These are phyloP conservation scores for Onychorhynchus coronatus DNA, from an alignment of 2,113 vertebrate genomes.

Conservation along the genomic window DNA sequence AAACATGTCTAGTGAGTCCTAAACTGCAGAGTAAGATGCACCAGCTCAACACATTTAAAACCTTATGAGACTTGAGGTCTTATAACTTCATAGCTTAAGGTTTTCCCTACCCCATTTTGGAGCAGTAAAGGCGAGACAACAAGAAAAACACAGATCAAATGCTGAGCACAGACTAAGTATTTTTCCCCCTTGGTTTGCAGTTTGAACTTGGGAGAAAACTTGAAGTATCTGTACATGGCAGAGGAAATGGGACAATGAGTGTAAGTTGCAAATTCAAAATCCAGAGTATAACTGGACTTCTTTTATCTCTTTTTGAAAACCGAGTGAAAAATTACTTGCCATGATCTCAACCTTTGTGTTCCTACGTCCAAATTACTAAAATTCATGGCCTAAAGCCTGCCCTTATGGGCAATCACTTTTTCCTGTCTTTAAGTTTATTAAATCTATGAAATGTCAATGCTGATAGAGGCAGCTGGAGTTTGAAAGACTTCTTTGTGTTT, in stretches of 20 bases:
- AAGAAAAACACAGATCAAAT: background rate
- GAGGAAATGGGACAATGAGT: conserved; percentile 76
- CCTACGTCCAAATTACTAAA: background rate
- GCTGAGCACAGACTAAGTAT: background rate
- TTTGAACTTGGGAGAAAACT: conserved; percentile 71
- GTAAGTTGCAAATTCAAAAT: conserved; percentile 47
- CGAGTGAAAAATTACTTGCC: background rate
- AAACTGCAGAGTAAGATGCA: background rate
- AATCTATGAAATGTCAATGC: background rate
- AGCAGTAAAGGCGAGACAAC: background rate
- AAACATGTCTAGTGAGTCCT: background rate
- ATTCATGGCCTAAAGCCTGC: accelerated
- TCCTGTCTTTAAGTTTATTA: background rate
- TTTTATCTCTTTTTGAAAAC: background rate
- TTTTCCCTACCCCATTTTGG: background rate
- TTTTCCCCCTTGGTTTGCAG: conserved; percentile 29
- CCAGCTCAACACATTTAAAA: background rate
- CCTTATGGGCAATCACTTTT: background rate
- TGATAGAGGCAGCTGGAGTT: background rate
- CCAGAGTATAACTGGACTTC: background rate
- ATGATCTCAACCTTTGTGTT: background rate
- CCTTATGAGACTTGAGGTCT: background rate
- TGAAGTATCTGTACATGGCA: conserved; percentile 50
- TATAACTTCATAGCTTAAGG: background rate
- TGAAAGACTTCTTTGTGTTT: background rate